Evolutionary conservation across 2,888 invertebrate genomes (phyloP).

Genomic region (Cataglyphis rosenhaueri): DNA sequence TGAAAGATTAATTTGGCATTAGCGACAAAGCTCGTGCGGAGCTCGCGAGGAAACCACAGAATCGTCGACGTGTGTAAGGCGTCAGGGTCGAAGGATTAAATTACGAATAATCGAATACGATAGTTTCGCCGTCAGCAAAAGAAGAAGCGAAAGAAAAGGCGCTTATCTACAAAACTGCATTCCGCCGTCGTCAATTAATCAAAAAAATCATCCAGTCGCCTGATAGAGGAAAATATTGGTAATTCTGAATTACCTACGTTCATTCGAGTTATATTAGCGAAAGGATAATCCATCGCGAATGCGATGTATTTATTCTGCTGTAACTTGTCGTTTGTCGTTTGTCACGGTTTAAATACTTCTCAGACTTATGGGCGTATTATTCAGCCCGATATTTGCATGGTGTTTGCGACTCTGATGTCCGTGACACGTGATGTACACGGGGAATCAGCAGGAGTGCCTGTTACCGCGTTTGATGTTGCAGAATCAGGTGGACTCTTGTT

Average conservation of each 20-base stretch:
- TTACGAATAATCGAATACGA: constrained; percentile 32
- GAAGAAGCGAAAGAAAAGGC: background rate
- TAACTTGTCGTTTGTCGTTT: constrained; percentile 9
- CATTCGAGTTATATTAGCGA: constrained; percentile 11
- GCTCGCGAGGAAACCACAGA: background rate
- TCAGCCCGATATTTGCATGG: constrained; percentile 26
- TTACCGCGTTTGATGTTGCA: constrained; percentile 40
- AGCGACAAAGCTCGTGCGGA: background rate
- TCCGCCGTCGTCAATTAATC: constrained; percentile 4
- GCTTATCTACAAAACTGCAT: constrained; percentile 32
- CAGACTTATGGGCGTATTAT: constrained; percentile 17
- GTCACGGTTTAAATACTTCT: constrained; percentile 33
- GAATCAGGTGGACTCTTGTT: background rate
- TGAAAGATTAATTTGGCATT: constrained; percentile 43
- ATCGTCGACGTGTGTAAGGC: constrained; percentile 33
- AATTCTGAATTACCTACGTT: constrained; percentile 27
- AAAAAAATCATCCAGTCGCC: constrained; percentile 19
- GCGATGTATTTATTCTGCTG: constrained; percentile 13
- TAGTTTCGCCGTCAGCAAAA: background rate
- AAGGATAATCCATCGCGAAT: constrained; percentile 32
- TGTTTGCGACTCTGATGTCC: background rate
- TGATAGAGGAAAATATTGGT: constrained; percentile 1
- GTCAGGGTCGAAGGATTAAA: constrained; percentile 31
- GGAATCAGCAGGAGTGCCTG: constrained; percentile 23
- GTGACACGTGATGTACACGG: constrained; percentile 19